Base-by-base conservation (phyloP, 2,113 vertebrate genomes). In the Phrynosoma blainvillii region DNA sequence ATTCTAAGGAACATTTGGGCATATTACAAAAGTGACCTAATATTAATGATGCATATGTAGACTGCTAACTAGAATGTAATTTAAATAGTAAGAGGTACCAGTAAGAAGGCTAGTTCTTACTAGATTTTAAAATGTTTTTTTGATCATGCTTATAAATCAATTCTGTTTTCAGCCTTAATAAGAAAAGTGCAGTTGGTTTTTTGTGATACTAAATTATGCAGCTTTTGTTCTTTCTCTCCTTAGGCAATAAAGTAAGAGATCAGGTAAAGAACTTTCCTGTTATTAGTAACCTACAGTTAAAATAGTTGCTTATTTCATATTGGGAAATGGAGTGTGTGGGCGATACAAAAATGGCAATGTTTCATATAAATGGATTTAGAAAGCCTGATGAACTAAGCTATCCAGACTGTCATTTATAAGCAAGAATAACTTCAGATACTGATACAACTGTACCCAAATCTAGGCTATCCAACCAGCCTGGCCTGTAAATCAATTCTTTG, bases 181-280 rank as follows among this genome's bases (percentile, higher is more conserved):
- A 59, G 40, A 79, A 79, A 1, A 18, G n/a, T 86, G 42, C 73
- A 54, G 52, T 40, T 42, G 68, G 62, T 47, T 71, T n/a, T 76
- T 86, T 80, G 32, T 20, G 7, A 80, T 73, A n/a, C 23, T 87
- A 40, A 87, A 25, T 79, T 25, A 7, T 59, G 47, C 47, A 40
- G 25, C n/a, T 80, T 80, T 73, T 52, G 7, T 62, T 9, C 16
- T 79, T 79, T 42, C 25, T 36, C 54, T 56, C n/a, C 70, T 65
- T 74, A 87, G 86, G 79, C 42, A 62, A 7, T 70, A 52, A 14
- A 56, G 30, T 16, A 32, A 56, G 36, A 25, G 14, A 76, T 62
- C 79, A 87, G 86, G 86, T 87, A 87, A 87, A 82, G 81, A 2
- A 12, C 8, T 65, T 73, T 82, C 30, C 23, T 82, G 40, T 76